Evolutionary conservation across 2,888 invertebrate species (phyloP), one percentile per base, ranked within the genome.

Genomic region (Cheilosia pagana): DNA sequence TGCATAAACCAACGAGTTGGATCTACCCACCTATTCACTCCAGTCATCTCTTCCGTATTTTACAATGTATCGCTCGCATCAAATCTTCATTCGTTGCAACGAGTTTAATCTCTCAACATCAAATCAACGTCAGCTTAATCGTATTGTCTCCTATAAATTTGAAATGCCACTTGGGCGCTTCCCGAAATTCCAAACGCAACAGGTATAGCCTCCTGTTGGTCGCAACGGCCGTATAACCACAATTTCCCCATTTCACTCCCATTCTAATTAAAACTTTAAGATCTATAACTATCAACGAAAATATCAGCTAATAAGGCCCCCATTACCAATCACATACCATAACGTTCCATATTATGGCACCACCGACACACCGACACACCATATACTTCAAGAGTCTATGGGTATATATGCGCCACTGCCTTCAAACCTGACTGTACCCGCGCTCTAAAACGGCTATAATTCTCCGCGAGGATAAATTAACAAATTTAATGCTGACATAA

Each of bases 401-500:
- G 19, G 28, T 65, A 71, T 53, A 65, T 74, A 41, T 62, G 59
- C 67, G 76, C 79, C 48, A 65, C 62, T 65, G 67, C 52, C 78
- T 55, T 52, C 82, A 48, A 67, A 62, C 53, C 71, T 63, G 74
- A 68, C 70, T 60, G 70, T 67, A 82, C 72, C 74, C 83, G 79
- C 70, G 65, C 70, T 79, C 79, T 65, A 71, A 71, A 81, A 76
- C 81, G 76, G 88, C 88, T 87, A 88, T 88, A 88, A 88, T 87
- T 88, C 88, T 88, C 81, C 71, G 79, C 75, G 85, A 87, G 87
- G 87, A 88, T 88, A 89, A 89, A 88, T 89, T 88, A 88, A 88
- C 87, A 87, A 87, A 88, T 88, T 89, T 89, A 88, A 88, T 88
- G 89, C 89, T 87, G 88, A 88, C 88, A 89, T 89, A 88, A 89